Conservation (phyloP, 2,797 vertebrate species). For the Ibycter americanus region DNA sequence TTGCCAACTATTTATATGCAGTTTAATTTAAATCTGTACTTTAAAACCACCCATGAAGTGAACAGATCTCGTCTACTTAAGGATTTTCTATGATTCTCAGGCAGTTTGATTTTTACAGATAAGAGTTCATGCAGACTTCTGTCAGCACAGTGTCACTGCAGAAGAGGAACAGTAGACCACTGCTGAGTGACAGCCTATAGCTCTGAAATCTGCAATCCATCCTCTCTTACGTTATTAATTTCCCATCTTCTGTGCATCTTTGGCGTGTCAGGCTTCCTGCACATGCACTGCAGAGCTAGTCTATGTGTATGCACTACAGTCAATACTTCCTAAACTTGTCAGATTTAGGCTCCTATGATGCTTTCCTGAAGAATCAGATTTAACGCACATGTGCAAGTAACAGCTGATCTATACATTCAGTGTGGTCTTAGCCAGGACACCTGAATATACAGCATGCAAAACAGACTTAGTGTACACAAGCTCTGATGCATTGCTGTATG, state of each 20-base stretch:
- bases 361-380: not conserved
- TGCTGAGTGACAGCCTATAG: not conserved
- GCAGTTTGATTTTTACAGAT: not conserved
- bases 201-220: not conserved
- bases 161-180: not conserved
- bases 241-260: not conserved
- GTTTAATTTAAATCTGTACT: not conserved
- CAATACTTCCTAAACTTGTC: not conserved
- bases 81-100: not conserved
- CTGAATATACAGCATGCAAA: not conserved
- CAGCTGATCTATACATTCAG: not conserved
- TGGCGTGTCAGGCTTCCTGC: not conserved
- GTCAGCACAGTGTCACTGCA: not conserved
- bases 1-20: not conserved
- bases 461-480: not conserved
- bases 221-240: not conserved
- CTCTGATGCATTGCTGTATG: not conserved
- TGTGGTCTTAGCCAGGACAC: not conserved
- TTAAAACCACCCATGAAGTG: not conserved
- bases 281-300: not conserved
- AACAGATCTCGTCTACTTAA: not conserved
- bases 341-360: accelerated
- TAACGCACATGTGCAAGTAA: not conserved
- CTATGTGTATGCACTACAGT: not conserved
- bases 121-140: not conserved